Conservation (phyloP, 2,113 vertebrate species). For the Chaetodon trifascialis region DNA sequence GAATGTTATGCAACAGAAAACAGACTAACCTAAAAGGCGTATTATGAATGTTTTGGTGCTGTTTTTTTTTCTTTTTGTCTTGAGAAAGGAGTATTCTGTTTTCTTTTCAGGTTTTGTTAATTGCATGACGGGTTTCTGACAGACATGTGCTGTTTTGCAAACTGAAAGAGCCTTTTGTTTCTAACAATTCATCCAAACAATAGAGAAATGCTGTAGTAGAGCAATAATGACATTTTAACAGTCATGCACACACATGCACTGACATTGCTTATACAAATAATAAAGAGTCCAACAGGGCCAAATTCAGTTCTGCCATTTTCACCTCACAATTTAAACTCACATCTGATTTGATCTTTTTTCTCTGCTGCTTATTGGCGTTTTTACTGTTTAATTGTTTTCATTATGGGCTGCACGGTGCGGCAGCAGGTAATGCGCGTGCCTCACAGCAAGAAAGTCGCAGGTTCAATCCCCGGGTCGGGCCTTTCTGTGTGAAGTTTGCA, state of each 20-base stretch:
- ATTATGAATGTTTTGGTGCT: neutral
- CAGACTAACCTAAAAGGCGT: too few species aligned
- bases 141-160: neutral
- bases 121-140: neutral
- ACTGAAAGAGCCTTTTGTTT: neutral
- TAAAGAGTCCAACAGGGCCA: neutral
- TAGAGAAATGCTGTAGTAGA: neutral
- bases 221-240: neutral
- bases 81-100: neutral
- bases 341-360: neutral
- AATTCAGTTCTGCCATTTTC: neutral
- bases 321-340: neutral
- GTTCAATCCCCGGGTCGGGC: too few species aligned
- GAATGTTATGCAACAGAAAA: too few species aligned
- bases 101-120: neutral
- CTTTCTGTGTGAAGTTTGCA: too few species aligned
- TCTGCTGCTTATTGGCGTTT: neutral
- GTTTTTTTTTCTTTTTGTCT: neutral
- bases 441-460: too few species aligned
- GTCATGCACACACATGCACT: neutral
- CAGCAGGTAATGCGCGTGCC: too few species aligned
- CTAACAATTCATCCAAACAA: neutral
- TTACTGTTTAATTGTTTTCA: neutral
- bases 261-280: neutral
- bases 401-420: too few species aligned